Base-by-base conservation (phyloP, 53 echinoderm and acorn worm species). In the Echinometra lucunter region DNA sequence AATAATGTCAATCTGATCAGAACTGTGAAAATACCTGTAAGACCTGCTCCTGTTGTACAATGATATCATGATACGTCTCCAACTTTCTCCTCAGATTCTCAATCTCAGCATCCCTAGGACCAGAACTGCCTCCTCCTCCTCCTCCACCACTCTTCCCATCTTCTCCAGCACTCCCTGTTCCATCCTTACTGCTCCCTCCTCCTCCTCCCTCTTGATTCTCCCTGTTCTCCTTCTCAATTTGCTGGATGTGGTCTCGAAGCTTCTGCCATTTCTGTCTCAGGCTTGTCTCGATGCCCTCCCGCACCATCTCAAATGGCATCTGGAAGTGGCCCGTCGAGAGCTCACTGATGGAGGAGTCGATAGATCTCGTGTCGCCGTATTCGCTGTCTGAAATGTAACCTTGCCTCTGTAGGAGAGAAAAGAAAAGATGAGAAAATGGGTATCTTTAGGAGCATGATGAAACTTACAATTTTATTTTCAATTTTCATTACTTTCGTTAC, bases 301-400 rank as follows among this genome's bases (percentile, higher is more conserved):
- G 92, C 11, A 98, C 99, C 99, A 98, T 98, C 91, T 98, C 97
- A 85, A 95, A 98, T 4, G 99, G 99, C 99, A 98, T 98, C 95
- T 98, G 99, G 95, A 97, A 98, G 94, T 98, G 99, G 57, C 99
- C 99, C 44, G 97, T 97, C 28, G 96, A 96, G 32, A 98, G 94
- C 91, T 98, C 99, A 1, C 97, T 96, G 47, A 97, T 92, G 67
- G 98, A 97, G 21, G 97, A 96, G 69, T 96, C 95, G 18, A 97
- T 91, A 28, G 98, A 98, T 34, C 95, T 93, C 5, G 97, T 95
- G 37, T 98, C 99, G 12, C 96, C 96, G 16, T 82, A 80, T 85
- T 97, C 96, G 37, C 96, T 95, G 60, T 94, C 94, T 7, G 89
- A 82, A 95, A 90, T 96, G 83, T 95, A 93, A 15, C 81, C 80